Evolutionary conservation across 2,797 vertebrate genomes (phyloP), one percentile per base, ranked within the genome.

Genomic region (Phrynocephalus guinanensis): DNA sequence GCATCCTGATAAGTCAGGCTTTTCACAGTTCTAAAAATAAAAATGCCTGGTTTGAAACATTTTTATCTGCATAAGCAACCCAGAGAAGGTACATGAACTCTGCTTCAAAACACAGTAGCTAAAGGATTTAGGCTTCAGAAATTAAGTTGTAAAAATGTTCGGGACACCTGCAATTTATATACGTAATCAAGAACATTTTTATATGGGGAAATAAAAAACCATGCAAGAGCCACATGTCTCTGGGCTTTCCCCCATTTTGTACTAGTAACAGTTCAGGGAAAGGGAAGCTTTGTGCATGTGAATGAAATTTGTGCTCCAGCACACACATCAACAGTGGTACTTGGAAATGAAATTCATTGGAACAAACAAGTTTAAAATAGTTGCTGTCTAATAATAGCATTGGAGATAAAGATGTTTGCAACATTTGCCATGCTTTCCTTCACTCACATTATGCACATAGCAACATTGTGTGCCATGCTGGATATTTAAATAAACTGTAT

Each of bases 341-440:
- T 38, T 38, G 67, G 38, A 52, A 86, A 68, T 20, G 9, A 82
- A 81, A 33, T 56, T 71, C 71, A 63, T 48, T 79, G 0, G 86
- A 85, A 56, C 1, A 0, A 90, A 20, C 6, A 78, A 48, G 88
- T 16, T n/a, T 0, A 13, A 38, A 92, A 72, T 83, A 52, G 81
- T 10, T 13, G 11, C 60, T 76, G n/a, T 60, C 0, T 0, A 84
- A 83, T 48, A 89, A 71, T 1, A 56, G 33, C 24, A 78, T 2
- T 87, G 83, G 73, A 73, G 84, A 92, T 87, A 71, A 89, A 84
- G 73, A 70, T 0, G 1, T 6, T 8, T 88, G 77, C 44, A 86
- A 87, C 8, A 7, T 5, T 72, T 92, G 91, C 79, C 84, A 87
- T 73, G 18, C 6, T 87, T 88, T 86, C 76, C 78, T 63, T 89